Evolutionary conservation across 2,888 invertebrate species (phyloP).

Genomic region (Hyles lineata): DNA sequence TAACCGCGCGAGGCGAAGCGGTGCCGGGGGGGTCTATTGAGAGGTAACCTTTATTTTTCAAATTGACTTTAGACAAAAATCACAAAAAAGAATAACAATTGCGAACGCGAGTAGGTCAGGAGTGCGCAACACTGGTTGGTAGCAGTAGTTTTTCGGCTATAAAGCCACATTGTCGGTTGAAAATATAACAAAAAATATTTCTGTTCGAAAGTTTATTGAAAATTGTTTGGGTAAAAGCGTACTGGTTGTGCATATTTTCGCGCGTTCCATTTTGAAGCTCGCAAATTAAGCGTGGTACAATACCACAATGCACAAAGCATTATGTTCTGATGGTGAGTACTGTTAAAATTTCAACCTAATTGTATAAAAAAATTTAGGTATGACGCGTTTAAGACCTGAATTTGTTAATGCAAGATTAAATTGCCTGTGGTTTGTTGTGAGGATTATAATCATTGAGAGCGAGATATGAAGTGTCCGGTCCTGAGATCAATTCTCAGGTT

Average conservation of each 20-base stretch:
- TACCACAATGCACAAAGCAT: background rate
- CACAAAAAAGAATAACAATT: background rate
- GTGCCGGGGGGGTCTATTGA: too few species aligned
- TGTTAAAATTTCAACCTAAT: background rate
- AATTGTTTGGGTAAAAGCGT: constrained; percentile 3
- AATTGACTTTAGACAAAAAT: background rate
- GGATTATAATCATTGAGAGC: too few species aligned
- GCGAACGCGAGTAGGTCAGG: background rate
- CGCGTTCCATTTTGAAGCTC: constrained; percentile 6
- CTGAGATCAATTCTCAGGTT: too few species aligned
- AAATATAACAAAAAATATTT: constrained; percentile 6
- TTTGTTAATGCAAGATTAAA: too few species aligned
- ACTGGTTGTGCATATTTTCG: background rate
- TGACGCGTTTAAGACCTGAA: background rate
- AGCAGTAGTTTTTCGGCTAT: constrained; percentile 2
- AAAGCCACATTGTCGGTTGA: background rate
- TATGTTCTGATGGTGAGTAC: background rate
- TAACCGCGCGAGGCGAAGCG: too few species aligned
- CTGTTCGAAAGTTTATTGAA: constrained; percentile 6
- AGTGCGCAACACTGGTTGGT: background rate
- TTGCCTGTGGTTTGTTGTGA: too few species aligned
- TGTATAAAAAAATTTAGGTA: background rate
- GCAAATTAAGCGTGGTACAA: background rate
- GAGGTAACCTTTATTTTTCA: too few species aligned
- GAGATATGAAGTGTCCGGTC: too few species aligned